phyloP scores from a whole-genome alignment of 2,113 vertebrate species.

The Megaceryle maxima region DNA sequence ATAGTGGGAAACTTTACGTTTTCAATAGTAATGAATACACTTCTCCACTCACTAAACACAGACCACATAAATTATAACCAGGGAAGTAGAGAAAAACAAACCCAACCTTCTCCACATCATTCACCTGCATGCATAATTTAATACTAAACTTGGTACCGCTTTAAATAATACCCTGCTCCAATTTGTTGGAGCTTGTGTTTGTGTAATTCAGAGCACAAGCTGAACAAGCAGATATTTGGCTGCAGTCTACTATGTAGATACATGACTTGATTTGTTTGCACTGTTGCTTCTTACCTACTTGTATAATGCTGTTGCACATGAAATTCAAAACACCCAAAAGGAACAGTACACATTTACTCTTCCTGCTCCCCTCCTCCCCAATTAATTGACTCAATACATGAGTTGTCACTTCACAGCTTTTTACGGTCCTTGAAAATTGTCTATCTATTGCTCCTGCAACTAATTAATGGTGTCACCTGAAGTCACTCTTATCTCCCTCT shows the following conservation, averaged over 20 bases:
- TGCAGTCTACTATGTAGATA: neutral
- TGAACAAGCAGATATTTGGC: neutral
- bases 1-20: neutral
- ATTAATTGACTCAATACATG: neutral
- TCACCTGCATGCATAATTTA: neutral
- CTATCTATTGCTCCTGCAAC: neutral
- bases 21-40: neutral
- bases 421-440: neutral
- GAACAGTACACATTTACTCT: neutral
- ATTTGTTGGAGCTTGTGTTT: neutral
- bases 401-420: neutral
- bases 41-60: neutral
- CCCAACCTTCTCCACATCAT: neutral
- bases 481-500: neutral
- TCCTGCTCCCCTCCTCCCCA: neutral
- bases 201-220: neutral
- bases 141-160: neutral
- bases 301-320: neutral
- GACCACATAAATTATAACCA: fast-evolving
- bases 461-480: neutral
- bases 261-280: neutral
- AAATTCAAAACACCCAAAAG: neutral
- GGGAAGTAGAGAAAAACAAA: neutral
- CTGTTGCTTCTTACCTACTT: neutral
- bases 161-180: neutral